Evolutionary conservation across 2,888 invertebrate species (phyloP).

Genomic region (Eulithis testata): DNA sequence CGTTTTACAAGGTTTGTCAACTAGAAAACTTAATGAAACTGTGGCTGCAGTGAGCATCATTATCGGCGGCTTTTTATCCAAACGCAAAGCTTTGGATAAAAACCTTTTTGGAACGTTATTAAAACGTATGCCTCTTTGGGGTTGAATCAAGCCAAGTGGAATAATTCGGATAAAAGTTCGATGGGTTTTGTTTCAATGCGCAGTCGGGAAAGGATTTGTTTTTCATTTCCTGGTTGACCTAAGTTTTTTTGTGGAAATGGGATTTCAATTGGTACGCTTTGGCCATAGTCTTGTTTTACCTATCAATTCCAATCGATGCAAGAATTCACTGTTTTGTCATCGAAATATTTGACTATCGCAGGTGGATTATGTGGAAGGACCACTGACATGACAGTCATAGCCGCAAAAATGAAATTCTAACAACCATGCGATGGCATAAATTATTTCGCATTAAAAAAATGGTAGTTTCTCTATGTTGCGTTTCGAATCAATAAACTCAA

Average conservation of each 20-base stretch:
- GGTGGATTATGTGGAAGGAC: too few relatives aligned
- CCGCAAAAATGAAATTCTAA: neutral
- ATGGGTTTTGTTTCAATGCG: slow-evolving; percentile 43
- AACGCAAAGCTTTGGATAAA: slow-evolving; percentile 58
- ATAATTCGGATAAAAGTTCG: slow-evolving; percentile 50
- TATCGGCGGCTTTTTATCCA: slow-evolving; percentile 69
- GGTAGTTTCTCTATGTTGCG: neutral
- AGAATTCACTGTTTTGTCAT: neutral
- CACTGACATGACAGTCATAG: too few relatives aligned
- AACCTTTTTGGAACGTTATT: slow-evolving; percentile 65
- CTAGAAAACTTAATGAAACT: slow-evolving; percentile 78
- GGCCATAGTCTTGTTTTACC: neutral
- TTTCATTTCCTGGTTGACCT: slow-evolving; percentile 38
- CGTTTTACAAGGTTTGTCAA: slow-evolving; percentile 64
- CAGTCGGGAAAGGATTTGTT: slow-evolving; percentile 37
- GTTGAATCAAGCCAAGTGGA: slow-evolving; percentile 60
- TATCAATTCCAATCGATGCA: neutral
- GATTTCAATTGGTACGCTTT: slow-evolving; percentile 1
- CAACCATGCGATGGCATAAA: too few relatives aligned
- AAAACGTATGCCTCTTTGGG: slow-evolving; percentile 73
- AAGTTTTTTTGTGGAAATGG: slow-evolving; percentile 13
- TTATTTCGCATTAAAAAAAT: neutral
- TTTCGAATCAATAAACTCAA: slow-evolving; percentile 11
- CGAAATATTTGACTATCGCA: neutral
- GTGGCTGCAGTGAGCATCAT: slow-evolving; percentile 70